These are phyloP conservation scores for Lamellibrachia luymesi DNA, from an alignment of 1,140 invertebrate genomes.

Conservation along the genomic window DNA sequence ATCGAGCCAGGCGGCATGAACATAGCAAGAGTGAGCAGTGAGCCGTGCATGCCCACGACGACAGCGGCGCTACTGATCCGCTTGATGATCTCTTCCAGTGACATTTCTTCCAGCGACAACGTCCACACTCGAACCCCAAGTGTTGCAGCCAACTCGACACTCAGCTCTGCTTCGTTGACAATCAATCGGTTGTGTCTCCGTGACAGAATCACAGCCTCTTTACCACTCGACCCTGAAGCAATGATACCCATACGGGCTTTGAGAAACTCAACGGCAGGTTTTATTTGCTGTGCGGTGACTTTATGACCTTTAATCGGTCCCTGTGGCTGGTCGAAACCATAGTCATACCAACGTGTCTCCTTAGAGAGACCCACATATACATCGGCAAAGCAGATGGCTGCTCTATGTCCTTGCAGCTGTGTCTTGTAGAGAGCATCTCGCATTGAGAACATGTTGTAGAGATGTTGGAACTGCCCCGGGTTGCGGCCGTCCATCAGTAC, in stretches of 20 bases:
- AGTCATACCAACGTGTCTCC: conserved; percentile 60
- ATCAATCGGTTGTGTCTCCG: conserved; percentile 59
- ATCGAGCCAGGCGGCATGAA: conserved; percentile 93
- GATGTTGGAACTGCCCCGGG: conserved; percentile 32
- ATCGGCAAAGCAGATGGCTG: conserved; percentile 55
- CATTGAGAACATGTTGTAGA: conserved; percentile 42
- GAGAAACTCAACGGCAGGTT: conserved; percentile 24
- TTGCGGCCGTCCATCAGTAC: conserved; percentile 41
- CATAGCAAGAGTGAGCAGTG: conserved; percentile 86
- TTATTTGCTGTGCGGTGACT: conserved; percentile 34
- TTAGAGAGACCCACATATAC: conserved; percentile 54
- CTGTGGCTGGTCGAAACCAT: conserved; percentile 60
- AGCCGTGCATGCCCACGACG: conserved; percentile 95
- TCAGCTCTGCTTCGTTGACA: conserved; percentile 58
- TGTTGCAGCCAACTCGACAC: conserved; percentile 37
- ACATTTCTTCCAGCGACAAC: conserved; percentile 46
- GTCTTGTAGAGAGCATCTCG: conserved; percentile 32
- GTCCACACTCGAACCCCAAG: conserved; percentile 43
- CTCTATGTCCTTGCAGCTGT: conserved; percentile 19
- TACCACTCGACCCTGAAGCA: neutral
- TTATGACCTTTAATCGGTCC: conserved; percentile 44
- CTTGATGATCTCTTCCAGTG: conserved; percentile 49
- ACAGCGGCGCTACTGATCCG: conserved; percentile 59
- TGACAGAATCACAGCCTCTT: conserved; percentile 48
- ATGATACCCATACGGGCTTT: conserved; percentile 31